Conservation (phyloP, 2,888 invertebrate genomes). For the Prosopocoilus inquinatus region DNA sequence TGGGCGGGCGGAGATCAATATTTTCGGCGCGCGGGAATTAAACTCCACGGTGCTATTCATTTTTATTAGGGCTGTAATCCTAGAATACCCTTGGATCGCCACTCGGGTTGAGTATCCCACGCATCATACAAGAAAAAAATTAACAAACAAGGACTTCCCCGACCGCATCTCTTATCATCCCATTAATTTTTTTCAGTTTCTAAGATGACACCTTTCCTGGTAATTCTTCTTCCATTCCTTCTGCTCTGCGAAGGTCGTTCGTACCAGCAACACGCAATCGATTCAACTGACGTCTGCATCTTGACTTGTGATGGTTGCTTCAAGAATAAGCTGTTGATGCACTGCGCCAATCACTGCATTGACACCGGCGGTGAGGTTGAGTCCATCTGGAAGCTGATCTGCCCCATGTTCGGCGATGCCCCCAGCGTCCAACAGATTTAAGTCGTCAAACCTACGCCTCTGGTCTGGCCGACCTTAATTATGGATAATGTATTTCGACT, state of each 20-base stretch:
- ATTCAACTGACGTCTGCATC: constrained; percentile 38
- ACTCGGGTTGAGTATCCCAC: no score
- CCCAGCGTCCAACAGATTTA: constrained; percentile 26
- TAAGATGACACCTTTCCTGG: constrained; percentile 2
- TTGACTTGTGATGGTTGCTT: constrained; percentile 38
- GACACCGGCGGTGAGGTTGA: constrained; percentile 30
- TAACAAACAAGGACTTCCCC: no score
- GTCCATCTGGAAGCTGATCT: constrained; percentile 31
- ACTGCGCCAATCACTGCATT: constrained; percentile 42
- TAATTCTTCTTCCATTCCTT: constrained; percentile 2
- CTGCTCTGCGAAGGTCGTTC: constrained; percentile 16
- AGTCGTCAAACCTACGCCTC: neutral
- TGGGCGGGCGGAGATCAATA: no score
- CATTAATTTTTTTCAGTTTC: constrained; percentile 5
- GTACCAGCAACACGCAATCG: constrained; percentile 24
- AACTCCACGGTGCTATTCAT: no score
- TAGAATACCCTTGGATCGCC: no score
- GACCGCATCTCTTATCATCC: no score
- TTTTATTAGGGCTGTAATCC: no score
- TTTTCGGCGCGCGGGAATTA: no score
- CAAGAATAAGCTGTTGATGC: constrained; percentile 30
- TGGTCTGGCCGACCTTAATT: no score
- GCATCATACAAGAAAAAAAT: no score
- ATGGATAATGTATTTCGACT: no score
- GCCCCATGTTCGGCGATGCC: constrained; percentile 27